Percentiles rank a stretch among this genome's conserved stretches.
These are phyloP conservation scores for Ptilodon capucinus DNA, from an alignment of 2,888 invertebrate genomes.

Conservation along the genomic window DNA sequence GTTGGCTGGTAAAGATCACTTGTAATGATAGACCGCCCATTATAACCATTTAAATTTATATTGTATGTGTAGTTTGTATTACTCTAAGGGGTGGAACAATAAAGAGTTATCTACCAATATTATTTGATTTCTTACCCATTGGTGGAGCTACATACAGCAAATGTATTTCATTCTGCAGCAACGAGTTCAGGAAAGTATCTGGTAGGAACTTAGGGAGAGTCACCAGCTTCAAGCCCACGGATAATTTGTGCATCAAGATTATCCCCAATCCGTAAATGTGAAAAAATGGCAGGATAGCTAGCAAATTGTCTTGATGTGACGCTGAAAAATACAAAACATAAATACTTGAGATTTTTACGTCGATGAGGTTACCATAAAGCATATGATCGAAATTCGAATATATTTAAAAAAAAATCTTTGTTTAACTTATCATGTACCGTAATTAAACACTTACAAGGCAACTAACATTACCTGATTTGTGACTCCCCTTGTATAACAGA, in stretches of 20 bases:
- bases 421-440: not conserved
- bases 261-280: constrained; percentile 88
- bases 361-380: too few relatives aligned
- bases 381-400: too few relatives aligned
- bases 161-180: constrained; percentile 83
- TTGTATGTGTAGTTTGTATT: too few relatives aligned
- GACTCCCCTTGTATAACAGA: too few relatives aligned
- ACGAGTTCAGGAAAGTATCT: constrained; percentile 82
- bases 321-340: constrained; percentile 22
- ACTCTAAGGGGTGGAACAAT: too few relatives aligned
- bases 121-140: constrained; percentile 74
- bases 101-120: too few relatives aligned
- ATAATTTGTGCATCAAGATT: constrained; percentile 80
- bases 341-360: too few relatives aligned
- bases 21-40: too few relatives aligned
- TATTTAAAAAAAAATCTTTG: not conserved
- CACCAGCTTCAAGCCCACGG: constrained; percentile 83
- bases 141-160: constrained; percentile 89
- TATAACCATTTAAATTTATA: too few relatives aligned
- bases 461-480: too few relatives aligned
- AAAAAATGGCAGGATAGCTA: constrained; percentile 88
- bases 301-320: constrained; percentile 79
- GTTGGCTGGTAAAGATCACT: too few relatives aligned
- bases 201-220: constrained; percentile 89
- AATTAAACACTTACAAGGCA: too few relatives aligned